Base-by-base conservation (phyloP, 1,140 invertebrate species). In the Papilio helenus region DNA sequence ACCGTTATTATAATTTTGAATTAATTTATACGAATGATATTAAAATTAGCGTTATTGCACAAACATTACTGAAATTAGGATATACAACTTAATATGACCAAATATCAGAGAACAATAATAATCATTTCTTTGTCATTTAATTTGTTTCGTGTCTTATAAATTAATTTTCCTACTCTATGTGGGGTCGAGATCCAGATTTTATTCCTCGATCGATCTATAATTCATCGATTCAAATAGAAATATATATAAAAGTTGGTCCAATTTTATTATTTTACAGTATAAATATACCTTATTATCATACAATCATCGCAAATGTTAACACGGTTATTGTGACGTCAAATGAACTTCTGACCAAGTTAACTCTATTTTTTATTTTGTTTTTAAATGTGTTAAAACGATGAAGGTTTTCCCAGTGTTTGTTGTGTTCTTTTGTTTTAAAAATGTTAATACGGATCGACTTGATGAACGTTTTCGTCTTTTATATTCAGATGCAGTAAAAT, bases 401-500 rank as follows among this genome's bases (percentile, higher is more conserved):
- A 68, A 68, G 61, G 61, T 29, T 34, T 68, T 68, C 29, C 61
- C 26, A 18, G 61, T 29, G 12, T 29, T 16, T 68, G 61, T 68
- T 68, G 26, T 68, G 26, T 16, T 29, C 1, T 68, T 68, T 68
- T 68, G 61, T 68, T 14, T 68, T 16, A 68, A 20, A 61, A 61
- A 68, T 68, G 14, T 68, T 68, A 14, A 16, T 29, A 68, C 14
- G 0, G 61, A 68, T 68, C 5, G 61, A 29, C 61, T 81, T 18
- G 81, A 83, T 14, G 76, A 83, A 14, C 76, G 79, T 5, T 82
- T 82, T 80, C 55, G 81, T 46, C 23, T 82, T 18, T 23, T 82
- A 0, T 83, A 83, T 79, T 83, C 82, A n/a, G 58, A 78, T 61
- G 76, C 80, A 71, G 34, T 83, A 58, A 74, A 80, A 76, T 83